phyloP scores from a whole-genome alignment of 2,113 vertebrate species.

The Pangasianodon gigas region DNA sequence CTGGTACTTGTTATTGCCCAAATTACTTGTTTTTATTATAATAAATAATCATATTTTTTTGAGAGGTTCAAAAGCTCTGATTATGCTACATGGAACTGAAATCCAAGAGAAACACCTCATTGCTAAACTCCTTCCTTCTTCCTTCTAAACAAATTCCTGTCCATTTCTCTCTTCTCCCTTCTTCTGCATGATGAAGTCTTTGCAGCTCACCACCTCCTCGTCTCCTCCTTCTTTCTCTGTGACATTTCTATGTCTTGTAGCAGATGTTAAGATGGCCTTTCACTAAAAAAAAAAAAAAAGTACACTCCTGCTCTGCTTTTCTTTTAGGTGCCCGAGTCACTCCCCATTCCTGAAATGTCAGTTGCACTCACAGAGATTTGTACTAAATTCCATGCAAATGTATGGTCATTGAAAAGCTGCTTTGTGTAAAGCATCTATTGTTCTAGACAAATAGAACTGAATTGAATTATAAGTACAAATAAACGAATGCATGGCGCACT shows the following conservation, averaged over 20 bases:
- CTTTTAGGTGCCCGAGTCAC: background rate
- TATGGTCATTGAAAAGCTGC: background rate
- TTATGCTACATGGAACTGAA: background rate
- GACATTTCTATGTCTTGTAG: background rate
- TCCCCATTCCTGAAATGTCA: conserved; percentile 17
- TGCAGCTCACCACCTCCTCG: background rate
- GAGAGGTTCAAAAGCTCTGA: background rate
- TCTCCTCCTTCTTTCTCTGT: background rate
- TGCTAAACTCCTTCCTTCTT: background rate
- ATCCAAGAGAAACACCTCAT: background rate
- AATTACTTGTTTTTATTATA: background rate
- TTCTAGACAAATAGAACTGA: background rate
- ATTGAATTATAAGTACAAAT: background rate
- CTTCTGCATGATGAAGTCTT: background rate
- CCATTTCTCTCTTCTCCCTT: background rate
- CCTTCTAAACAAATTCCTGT: background rate
- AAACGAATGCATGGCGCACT: background rate
- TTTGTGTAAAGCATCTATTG: background rate
- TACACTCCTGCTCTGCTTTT: background rate
- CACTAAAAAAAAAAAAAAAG: background rate
- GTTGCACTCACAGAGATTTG: background rate
- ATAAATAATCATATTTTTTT: background rate
- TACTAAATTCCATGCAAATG: background rate
- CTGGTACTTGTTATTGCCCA: background rate
- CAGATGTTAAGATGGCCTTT: conserved; percentile 1